A percentile compares a stretch with the other conserved stretches of the same genome.
Conservation (phyloP, 2,797 vertebrate genomes). For the Pelochelys cantorii region DNA sequence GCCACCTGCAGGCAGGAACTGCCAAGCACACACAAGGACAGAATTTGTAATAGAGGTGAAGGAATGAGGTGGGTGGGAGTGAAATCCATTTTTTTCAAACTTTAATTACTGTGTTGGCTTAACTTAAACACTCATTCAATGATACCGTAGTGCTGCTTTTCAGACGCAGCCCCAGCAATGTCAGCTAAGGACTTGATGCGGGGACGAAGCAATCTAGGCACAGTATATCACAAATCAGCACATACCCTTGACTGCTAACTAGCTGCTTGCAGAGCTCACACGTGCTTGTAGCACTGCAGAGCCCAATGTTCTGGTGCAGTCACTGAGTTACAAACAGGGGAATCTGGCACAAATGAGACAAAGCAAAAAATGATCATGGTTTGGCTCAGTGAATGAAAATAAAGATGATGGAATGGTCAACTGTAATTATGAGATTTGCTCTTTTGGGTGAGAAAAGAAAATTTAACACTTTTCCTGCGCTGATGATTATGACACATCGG, state of each 20-base stretch:
- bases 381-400: neutral
- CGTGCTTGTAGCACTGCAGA: neutral
- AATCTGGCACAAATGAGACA: neutral
- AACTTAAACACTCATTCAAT: fast-evolving
- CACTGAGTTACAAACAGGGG: fast-evolving
- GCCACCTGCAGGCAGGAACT: neutral
- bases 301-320: neutral
- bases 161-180: neutral
- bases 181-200: neutral
- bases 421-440: fast-evolving
- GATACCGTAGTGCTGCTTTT: neutral
- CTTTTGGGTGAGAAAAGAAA: fast-evolving
- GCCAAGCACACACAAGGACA: neutral
- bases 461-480: neutral
- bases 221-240: fast-evolving
- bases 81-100: neutral
- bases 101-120: neutral
- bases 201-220: fast-evolving
- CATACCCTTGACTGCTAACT: neutral
- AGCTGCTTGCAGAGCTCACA: neutral
- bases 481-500: neutral
- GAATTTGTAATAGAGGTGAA: neutral
- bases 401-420: neutral
- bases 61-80: neutral
- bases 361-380: neutral